Evolutionary conservation across 2,888 invertebrate genomes (phyloP).

Genomic region (Hofmannophila pseudospretella): DNA sequence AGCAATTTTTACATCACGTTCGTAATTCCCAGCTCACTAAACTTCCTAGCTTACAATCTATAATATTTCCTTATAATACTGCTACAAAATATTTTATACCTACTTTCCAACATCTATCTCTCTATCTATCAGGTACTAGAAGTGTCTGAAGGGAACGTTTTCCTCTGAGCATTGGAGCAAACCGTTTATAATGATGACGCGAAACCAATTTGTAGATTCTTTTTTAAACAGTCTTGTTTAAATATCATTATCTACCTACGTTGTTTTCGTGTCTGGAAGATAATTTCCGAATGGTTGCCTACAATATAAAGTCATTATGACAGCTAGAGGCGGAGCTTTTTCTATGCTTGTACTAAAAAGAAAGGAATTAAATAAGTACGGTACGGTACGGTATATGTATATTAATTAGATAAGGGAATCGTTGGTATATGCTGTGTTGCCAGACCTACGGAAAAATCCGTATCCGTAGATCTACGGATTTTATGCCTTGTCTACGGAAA

Average conservation of each 20-base stretch:
- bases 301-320: constrained; percentile 24
- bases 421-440: too few relatives aligned
- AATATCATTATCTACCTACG: constrained; percentile 30
- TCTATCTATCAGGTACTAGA: too few relatives aligned
- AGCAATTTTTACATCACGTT: too few relatives aligned
- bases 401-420: too few relatives aligned
- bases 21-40: too few relatives aligned
- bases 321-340: constrained; percentile 3
- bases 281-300: constrained; percentile 33
- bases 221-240: constrained; percentile 33
- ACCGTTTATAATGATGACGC: constrained; percentile 45
- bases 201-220: constrained; percentile 31
- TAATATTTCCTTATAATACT: background rate
- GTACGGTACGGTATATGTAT: too few relatives aligned
- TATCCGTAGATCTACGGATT: too few relatives aligned
- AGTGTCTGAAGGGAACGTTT: background rate
- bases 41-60: background rate
- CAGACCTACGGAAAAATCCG: too few relatives aligned
- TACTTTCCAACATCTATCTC: constrained; percentile 1
- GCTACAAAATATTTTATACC: background rate
- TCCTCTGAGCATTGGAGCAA: constrained; percentile 19
- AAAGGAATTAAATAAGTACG: too few relatives aligned
- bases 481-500: too few relatives aligned
- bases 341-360: constrained; percentile 1
- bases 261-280: constrained; percentile 30